phyloP scores from a whole-genome alignment of 1,140 invertebrate genomes.

The Triops longicaudatus region DNA sequence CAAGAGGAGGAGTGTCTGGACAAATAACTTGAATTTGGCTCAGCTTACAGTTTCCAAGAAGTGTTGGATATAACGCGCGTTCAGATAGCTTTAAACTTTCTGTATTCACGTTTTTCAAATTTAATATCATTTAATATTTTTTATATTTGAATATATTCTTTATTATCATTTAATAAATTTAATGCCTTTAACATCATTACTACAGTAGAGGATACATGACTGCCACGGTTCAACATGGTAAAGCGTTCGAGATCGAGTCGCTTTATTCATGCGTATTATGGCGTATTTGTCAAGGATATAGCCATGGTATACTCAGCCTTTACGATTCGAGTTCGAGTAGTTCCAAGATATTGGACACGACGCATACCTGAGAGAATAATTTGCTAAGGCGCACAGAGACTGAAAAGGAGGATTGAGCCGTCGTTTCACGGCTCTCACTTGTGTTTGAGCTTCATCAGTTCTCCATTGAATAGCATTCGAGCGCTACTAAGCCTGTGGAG shows the following conservation, averaged over 20 bases:
- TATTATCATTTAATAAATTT: too few relatives aligned
- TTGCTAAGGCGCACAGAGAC: background rate
- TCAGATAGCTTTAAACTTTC: background rate
- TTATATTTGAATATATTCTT: too few relatives aligned
- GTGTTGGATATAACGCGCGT: background rate
- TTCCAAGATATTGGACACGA: background rate
- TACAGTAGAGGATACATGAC: too few relatives aligned
- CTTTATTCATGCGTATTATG: background rate
- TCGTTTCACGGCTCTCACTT: constrained; percentile 11
- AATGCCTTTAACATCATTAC: too few relatives aligned
- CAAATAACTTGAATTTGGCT: constrained; percentile 2
- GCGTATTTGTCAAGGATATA: background rate
- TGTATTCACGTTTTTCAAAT: too few relatives aligned
- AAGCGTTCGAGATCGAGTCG: too few relatives aligned
- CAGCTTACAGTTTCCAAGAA: background rate
- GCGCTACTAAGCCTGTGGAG: constrained; percentile 4
- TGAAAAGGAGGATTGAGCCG: constrained; percentile 14
- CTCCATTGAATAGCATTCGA: constrained; percentile 3
- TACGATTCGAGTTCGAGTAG: background rate
- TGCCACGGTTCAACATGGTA: too few relatives aligned
- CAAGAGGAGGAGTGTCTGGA: constrained; percentile 1
- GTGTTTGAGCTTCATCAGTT: constrained; percentile 9
- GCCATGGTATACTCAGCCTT: background rate
- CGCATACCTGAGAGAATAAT: constrained; percentile 7
- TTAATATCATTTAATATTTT: too few relatives aligned